Conservation (phyloP, 2,113 vertebrate genomes). For the Myrmophylax atrothorax region DNA sequence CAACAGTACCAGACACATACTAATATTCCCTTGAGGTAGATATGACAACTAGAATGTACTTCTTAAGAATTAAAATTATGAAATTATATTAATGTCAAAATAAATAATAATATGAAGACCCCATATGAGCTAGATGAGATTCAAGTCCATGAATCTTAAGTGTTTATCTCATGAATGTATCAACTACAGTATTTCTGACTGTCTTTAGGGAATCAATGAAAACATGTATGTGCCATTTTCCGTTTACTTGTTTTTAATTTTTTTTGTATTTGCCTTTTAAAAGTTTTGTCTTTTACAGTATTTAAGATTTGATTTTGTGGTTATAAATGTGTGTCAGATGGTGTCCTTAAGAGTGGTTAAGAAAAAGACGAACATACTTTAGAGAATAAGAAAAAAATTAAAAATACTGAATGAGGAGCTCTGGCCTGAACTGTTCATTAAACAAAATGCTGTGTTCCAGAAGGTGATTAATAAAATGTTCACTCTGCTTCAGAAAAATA, state of each 20-base stretch:
- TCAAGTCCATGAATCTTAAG: background rate
- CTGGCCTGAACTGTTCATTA: background rate
- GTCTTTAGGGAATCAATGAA: background rate
- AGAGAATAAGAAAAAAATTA: background rate
- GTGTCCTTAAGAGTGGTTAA: background rate
- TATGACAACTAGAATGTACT: background rate
- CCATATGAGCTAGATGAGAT: background rate
- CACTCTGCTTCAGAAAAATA: background rate
- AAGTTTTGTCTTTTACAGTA: background rate
- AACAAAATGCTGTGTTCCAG: background rate
- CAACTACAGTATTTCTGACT: background rate
- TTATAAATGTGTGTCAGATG: background rate
- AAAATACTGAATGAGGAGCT: background rate
- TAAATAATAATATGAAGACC: background rate
- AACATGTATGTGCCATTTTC: background rate
- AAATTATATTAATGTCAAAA: background rate
- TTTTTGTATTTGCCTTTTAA: background rate
- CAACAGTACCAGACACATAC: background rate
- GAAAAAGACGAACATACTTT: background rate
- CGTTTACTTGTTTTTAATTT: background rate
- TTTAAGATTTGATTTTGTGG: background rate
- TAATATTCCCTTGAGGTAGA: background rate
- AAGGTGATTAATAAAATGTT: background rate
- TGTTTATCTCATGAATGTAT: background rate
- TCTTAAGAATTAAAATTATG: background rate